A percentile compares a stretch with the other conserved stretches of the same genome.
Conservation (phyloP, 53 echinoderm and acorn worm species). For the Patiria pectinifera region DNA sequence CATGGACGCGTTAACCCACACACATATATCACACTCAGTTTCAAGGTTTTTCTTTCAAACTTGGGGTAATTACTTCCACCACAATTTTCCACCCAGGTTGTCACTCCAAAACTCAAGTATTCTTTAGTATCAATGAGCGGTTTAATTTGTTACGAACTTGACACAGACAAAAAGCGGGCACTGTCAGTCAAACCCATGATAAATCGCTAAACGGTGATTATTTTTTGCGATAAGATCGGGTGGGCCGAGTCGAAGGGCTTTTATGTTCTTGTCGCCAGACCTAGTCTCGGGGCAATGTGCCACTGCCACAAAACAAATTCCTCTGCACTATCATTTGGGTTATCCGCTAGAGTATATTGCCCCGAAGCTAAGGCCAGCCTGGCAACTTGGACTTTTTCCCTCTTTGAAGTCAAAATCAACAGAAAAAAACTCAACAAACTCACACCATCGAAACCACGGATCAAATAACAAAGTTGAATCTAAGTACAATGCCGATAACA, state of each 20-base stretch:
- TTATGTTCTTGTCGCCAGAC: constrained; percentile 52
- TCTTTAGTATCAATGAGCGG: constrained; percentile 57
- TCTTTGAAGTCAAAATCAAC: not conserved
- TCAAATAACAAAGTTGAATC: not conserved
- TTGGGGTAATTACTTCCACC: constrained; percentile 46
- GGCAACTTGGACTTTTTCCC: constrained; percentile 5
- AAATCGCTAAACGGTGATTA: constrained; percentile 48
- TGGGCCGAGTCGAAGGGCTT: constrained; percentile 19
- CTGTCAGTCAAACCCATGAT: constrained; percentile 59
- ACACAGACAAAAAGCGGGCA: constrained; percentile 61
- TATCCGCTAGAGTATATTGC: constrained; percentile 37
- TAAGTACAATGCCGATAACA: not conserved
- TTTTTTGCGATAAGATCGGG: constrained; percentile 37
- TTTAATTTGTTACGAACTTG: constrained; percentile 67
- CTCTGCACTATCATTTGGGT: constrained; percentile 39
- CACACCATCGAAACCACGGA: not conserved
- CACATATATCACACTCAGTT: not conserved
- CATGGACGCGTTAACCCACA: not conserved
- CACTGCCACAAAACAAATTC: constrained; percentile 31
- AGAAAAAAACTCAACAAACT: not conserved
- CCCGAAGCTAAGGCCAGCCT: not conserved
- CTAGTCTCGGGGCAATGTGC: not conserved
- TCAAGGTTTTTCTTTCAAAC: not conserved
- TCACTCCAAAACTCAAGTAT: constrained; percentile 59
- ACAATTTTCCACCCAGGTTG: constrained; percentile 49